A percentile compares a stretch with the other conserved stretches of the same genome.
Conservation (phyloP, 1,140 invertebrate species). For the Melipona quadrifasciata region DNA sequence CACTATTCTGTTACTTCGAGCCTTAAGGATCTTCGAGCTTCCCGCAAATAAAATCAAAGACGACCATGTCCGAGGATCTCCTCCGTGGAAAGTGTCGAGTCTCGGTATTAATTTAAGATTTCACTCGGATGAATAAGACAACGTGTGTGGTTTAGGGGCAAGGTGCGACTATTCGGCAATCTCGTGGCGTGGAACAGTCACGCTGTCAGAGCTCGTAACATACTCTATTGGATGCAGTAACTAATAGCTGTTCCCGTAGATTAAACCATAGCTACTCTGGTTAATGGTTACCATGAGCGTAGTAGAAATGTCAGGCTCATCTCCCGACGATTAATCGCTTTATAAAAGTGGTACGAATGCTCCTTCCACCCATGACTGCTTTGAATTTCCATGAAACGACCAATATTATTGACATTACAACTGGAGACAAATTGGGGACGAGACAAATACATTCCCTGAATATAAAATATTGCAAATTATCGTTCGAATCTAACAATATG, state of each 20-base stretch:
- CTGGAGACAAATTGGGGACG: not conserved
- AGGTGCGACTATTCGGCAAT: not conserved
- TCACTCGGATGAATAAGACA: not conserved
- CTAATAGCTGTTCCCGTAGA: slow-evolving; percentile 31
- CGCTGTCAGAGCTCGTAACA: slow-evolving; percentile 26
- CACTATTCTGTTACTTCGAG: too few relatives aligned
- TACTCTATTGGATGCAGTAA: slow-evolving; percentile 19
- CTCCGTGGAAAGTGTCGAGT: too few relatives aligned
- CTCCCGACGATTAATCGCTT: not conserved
- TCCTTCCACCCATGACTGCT: not conserved
- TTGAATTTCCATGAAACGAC: not conserved
- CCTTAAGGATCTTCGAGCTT: too few relatives aligned
- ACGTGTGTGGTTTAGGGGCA: too few relatives aligned
- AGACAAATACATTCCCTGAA: not conserved
- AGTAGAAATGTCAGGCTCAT: not conserved
- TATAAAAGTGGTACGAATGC: not conserved
- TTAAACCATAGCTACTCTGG: slow-evolving; percentile 17
- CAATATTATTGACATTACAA: not conserved
- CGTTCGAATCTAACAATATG: not conserved
- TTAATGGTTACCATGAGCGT: not conserved
- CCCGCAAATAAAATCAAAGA: too few relatives aligned
- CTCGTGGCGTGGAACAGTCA: not conserved
- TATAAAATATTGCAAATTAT: not conserved
- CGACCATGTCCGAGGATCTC: too few relatives aligned
- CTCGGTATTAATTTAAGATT: not conserved